These are phyloP conservation scores for Leptoteleia sp. DNA, from an alignment of 1,140 invertebrate genomes.

Conservation along the genomic window DNA sequence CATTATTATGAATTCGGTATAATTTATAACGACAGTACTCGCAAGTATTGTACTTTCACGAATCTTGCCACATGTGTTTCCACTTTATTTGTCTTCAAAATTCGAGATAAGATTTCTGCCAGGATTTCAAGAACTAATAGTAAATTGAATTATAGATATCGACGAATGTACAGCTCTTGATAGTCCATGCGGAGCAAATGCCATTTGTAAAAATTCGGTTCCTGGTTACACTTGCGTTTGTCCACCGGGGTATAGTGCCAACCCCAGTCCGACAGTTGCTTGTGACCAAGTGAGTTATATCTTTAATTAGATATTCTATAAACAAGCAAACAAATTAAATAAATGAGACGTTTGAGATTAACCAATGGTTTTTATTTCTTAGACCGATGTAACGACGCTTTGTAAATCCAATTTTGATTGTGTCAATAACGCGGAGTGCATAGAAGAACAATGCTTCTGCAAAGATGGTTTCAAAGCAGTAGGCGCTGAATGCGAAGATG, in stretches of 20 bases:
- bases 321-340: too few relatives aligned
- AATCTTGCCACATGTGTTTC: too few relatives aligned
- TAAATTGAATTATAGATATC: conserved; percentile 84
- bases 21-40: too few relatives aligned
- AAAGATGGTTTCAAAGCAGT: conserved; percentile 91
- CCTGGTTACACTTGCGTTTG: conserved; percentile 94
- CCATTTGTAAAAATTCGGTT: conserved; percentile 91
- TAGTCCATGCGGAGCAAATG: conserved; percentile 91
- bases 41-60: too few relatives aligned
- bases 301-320: too few relatives aligned
- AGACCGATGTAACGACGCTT: conserved; percentile 91
- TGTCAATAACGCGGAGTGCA: conserved; percentile 94
- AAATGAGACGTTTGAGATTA: too few relatives aligned
- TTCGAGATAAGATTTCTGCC: not conserved
- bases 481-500: conserved; percentile 89
- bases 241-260: conserved; percentile 92
- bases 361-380: conserved; percentile 13
- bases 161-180: conserved; percentile 92
- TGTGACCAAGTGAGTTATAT: conserved; percentile 88
- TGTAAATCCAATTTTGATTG: conserved; percentile 95
- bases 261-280: conserved; percentile 90
- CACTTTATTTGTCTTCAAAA: too few relatives aligned
- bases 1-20: too few relatives aligned
- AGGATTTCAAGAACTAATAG: conserved; percentile 9
- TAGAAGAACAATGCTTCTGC: conserved; percentile 94